phyloP scores from a whole-genome alignment of 2,888 invertebrate species.

The Perdita meconis region DNA sequence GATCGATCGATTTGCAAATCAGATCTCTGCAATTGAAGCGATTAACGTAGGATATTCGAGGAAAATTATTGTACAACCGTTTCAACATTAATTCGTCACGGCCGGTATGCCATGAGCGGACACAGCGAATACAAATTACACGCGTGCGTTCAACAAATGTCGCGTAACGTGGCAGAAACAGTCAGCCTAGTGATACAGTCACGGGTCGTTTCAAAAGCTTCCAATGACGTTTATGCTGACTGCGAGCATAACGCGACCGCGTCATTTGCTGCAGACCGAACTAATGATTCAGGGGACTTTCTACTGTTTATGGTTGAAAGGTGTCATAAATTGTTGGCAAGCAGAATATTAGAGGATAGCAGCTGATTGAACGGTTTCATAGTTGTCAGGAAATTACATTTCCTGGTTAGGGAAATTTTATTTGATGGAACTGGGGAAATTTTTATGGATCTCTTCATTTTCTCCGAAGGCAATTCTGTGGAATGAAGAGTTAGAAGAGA shows the following conservation, averaged over 20 bases:
- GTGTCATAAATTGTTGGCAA: too few relatives aligned
- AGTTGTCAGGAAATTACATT: too few relatives aligned
- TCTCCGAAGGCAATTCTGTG: too few relatives aligned
- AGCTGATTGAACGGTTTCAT: too few relatives aligned
- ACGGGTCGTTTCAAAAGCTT: slow-evolving; percentile 34
- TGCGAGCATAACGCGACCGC: slow-evolving; percentile 24
- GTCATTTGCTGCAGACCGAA: background rate
- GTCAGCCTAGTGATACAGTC: slow-evolving; percentile 24
- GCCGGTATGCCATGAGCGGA: background rate
- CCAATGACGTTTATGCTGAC: slow-evolving; percentile 28
- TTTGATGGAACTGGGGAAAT: too few relatives aligned
- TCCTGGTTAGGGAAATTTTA: too few relatives aligned
- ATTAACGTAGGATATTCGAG: background rate
- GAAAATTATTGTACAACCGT: background rate
- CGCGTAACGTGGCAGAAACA: slow-evolving; percentile 35
- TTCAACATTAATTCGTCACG: background rate
- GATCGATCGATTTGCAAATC: background rate
- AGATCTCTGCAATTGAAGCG: background rate
- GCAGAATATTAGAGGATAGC: too few relatives aligned
- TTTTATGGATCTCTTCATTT: too few relatives aligned
- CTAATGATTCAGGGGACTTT: background rate
- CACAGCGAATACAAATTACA: slow-evolving; percentile 24
- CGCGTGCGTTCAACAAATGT: slow-evolving; percentile 28
- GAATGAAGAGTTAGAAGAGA: too few relatives aligned
- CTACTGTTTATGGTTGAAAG: too few relatives aligned